These are phyloP conservation scores for Manis pentadactyla DNA, from an alignment of 2,797 vertebrate genomes.

Conservation along the genomic window DNA sequence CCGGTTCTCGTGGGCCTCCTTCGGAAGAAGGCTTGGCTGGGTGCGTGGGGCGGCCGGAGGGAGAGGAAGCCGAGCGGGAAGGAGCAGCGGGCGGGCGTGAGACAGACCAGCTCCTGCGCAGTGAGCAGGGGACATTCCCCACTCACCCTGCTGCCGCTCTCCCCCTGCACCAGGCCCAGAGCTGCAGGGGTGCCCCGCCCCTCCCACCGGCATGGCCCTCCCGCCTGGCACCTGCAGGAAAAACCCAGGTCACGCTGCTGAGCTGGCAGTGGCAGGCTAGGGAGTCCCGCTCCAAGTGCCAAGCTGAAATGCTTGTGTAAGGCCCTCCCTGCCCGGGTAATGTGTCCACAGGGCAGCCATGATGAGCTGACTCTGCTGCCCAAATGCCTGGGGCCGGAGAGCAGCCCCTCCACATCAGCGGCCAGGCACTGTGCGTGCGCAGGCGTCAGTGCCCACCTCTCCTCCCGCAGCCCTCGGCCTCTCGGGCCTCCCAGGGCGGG, in stretches of 20 bases:
- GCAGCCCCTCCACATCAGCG: too few species aligned
- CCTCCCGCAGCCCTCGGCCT: too few species aligned
- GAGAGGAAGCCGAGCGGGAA: not conserved
- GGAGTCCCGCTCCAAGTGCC: not conserved
- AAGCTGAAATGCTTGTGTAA: not conserved
- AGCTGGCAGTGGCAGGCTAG: not conserved
- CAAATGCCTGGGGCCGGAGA: not conserved
- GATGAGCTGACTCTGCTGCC: not conserved
- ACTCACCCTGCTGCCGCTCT: rapidly evolving
- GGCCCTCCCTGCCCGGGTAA: not conserved
- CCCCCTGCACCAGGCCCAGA: not conserved
- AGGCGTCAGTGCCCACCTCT: rapidly evolving
- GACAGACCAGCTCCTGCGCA: rapidly evolving
- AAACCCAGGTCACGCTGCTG: not conserved
- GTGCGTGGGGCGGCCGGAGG: not conserved
- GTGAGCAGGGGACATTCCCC: rapidly evolving
- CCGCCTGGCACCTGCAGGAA: not conserved
- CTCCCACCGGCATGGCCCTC: too few species aligned
- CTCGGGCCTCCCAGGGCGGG: not conserved
- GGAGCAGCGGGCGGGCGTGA: not conserved
- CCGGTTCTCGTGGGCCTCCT: not conserved
- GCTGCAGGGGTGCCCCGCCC: not conserved
- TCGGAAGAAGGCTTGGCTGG: too few species aligned
- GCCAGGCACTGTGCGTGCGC: not conserved
- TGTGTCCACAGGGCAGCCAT: not conserved